A percentile compares a stretch with the other conserved stretches of the same genome.
Evolutionary conservation across 2,797 vertebrate genomes (phyloP).

Genomic region (Sebastes elongatus): DNA sequence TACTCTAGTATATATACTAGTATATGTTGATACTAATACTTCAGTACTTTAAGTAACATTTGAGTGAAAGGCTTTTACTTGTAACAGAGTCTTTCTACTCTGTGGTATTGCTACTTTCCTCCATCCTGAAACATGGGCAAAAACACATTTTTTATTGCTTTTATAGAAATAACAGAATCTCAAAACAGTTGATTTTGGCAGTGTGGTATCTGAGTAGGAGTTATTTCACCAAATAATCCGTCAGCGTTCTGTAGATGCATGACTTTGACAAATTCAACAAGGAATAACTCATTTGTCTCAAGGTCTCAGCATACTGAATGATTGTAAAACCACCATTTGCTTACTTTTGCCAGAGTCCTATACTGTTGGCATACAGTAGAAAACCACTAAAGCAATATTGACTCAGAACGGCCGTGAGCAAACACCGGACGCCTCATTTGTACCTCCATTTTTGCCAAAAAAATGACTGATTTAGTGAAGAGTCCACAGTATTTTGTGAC

Average conservation of each 20-base stretch:
- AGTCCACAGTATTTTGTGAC: slow-evolving; percentile 3
- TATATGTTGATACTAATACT: too few species aligned
- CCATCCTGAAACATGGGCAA: neutral
- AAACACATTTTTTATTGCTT: neutral
- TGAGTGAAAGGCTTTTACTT: too few species aligned
- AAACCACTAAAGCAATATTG: slow-evolving; percentile 59
- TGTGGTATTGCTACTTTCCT: too few species aligned
- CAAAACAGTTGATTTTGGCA: neutral
- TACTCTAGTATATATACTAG: too few species aligned
- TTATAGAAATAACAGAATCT: neutral
- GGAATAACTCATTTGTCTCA: slow-evolving; percentile 25
- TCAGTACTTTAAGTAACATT: too few species aligned
- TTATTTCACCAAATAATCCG: neutral
- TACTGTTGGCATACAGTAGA: slow-evolving; percentile 38
- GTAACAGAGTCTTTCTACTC: too few species aligned
- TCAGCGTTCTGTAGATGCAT: neutral
- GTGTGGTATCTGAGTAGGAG: neutral
- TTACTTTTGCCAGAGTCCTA: slow-evolving; percentile 24
- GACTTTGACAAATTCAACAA: slow-evolving; percentile 27
- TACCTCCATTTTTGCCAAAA: slow-evolving; percentile 34
- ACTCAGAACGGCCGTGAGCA: slow-evolving; percentile 51
- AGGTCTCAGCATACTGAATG: slow-evolving; percentile 31
- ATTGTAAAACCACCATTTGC: slow-evolving; percentile 53
- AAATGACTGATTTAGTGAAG: neutral
- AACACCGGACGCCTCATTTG: slow-evolving; percentile 43